These are phyloP conservation scores for Acrocephalus scirpaceus DNA, from an alignment of 2,797 vertebrate species.

Conservation along the genomic window DNA sequence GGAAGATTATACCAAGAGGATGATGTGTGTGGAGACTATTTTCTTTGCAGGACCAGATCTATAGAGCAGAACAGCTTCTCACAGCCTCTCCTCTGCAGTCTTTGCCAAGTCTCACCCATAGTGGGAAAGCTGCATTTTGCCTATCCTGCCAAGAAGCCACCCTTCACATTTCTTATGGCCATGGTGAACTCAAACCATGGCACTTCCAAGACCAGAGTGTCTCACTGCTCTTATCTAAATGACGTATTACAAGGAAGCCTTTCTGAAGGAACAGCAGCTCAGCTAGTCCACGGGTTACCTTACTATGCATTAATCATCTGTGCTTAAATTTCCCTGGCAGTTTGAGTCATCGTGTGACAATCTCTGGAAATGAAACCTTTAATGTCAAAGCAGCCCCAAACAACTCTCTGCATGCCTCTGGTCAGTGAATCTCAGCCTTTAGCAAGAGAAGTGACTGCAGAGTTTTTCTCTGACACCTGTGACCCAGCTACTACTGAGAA, in stretches of 20 bases:
- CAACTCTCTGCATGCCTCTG: not conserved
- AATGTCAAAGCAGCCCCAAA: not conserved
- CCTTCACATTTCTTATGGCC: not conserved
- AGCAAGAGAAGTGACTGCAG: not conserved
- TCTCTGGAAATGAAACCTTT: not conserved
- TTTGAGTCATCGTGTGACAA: not conserved
- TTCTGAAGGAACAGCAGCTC: not conserved
- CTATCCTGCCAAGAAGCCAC: accelerated
- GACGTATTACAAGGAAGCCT: not conserved
- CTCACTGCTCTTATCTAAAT: not conserved
- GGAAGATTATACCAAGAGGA: not conserved
- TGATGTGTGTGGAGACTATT: not conserved
- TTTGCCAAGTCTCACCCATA: accelerated
- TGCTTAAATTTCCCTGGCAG: not conserved
- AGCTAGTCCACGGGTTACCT: not conserved
- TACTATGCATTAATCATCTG: not conserved
- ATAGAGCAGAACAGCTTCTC: not conserved
- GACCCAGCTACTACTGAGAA: not conserved
- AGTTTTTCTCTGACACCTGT: not conserved
- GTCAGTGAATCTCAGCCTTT: not conserved
- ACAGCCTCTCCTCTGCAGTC: not conserved
- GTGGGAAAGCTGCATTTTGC: not conserved
- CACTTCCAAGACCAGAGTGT: not conserved
- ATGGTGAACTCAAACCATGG: not conserved
- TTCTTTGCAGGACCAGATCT: not conserved